Evolutionary conservation across 2,113 vertebrate species (phyloP), one percentile per base, ranked within the genome.

Genomic region (Nothobranchius kuhntae): DNA sequence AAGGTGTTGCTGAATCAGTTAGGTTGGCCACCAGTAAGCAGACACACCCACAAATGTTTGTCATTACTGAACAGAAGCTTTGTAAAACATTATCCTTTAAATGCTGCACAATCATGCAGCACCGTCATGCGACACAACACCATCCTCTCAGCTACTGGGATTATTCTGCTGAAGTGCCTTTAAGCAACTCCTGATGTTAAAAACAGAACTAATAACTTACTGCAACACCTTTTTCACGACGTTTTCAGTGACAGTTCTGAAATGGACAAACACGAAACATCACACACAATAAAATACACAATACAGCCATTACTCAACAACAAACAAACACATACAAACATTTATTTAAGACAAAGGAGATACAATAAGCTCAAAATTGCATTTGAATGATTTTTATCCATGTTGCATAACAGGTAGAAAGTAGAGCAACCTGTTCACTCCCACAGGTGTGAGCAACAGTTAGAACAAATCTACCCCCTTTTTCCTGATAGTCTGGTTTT

Each of bases 381-480:
- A 73, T 65, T 36, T 53, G 6, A 11, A 63, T 71, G 14, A 36
- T 15, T 60, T 73, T 78, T 36, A 21, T 21, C 42, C 38, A 40
- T 40, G 38, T 38, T 44, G 36, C 40, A 59, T 14, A 40, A 52
- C 46, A 63, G 44, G 42, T 53, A 13, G 56, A 65, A 82, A 86
- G 80, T 72, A 47, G 83, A 40, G 10, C 55, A 80, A 89, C 85
- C 83, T 83, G 89, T 89, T 89, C 53, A 67, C 15, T 54, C 1
- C 1, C n/a, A 68, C 74, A 83, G 68, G 73, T 66, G 75, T 46
- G 40, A 57, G 26, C 8, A 11, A 44, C 48, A 44, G 67, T 3
- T 8, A 65, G 73, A 56, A 53, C 54, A 45, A 71, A 57, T 30
- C 6, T n/a, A 8, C 13, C 15, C 13, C 21, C 47, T 61, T 55